A percentile compares a stretch with the other conserved stretches of the same genome.
Conservation (phyloP, 2,888 invertebrate species). For the Drosophila silvestris region DNA sequence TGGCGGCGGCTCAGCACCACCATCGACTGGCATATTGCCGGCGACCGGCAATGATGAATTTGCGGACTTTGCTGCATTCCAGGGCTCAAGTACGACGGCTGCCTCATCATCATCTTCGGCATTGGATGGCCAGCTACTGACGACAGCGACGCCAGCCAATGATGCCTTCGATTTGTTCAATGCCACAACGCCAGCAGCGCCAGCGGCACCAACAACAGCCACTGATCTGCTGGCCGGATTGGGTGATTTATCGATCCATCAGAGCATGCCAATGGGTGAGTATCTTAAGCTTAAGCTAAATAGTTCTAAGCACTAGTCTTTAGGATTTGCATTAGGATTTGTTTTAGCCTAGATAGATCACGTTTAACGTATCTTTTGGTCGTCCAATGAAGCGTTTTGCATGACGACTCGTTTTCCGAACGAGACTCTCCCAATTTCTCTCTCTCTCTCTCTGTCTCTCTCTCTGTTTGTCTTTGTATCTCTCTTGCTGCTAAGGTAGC, state of each 20-base stretch:
- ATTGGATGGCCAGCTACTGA: constrained; percentile 68
- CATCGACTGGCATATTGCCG: constrained; percentile 61
- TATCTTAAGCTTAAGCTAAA: constrained; percentile 12
- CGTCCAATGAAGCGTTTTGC: constrained; percentile 48
- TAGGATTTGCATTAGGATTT: constrained; percentile 44
- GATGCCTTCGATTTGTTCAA: constrained; percentile 82
- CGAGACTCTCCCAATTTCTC: constrained; percentile 2
- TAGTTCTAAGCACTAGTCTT: constrained; percentile 14
- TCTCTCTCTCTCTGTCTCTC: constrained; percentile 3
- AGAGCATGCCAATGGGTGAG: constrained; percentile 85
- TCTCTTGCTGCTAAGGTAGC: constrained; percentile 46
- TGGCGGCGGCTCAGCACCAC: constrained; percentile 75
- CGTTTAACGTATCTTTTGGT: constrained; percentile 29
- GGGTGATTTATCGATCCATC: constrained; percentile 85
- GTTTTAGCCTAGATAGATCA: constrained; percentile 28
- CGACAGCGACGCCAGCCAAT: constrained; percentile 75
- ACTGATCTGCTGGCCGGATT: constrained; percentile 86
- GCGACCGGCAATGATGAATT: constrained; percentile 88
- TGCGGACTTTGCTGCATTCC: constrained; percentile 93
- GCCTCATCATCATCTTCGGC: constrained; percentile 33
- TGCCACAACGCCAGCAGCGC: constrained; percentile 48
- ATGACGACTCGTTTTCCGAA: constrained; percentile 44
- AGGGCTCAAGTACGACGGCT: constrained; percentile 63
- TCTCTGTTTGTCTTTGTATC: constrained; percentile 34
- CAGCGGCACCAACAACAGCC: constrained; percentile 63